phyloP scores from a whole-genome alignment of 1,140 invertebrate genomes.

The Trichoplusia ni region DNA sequence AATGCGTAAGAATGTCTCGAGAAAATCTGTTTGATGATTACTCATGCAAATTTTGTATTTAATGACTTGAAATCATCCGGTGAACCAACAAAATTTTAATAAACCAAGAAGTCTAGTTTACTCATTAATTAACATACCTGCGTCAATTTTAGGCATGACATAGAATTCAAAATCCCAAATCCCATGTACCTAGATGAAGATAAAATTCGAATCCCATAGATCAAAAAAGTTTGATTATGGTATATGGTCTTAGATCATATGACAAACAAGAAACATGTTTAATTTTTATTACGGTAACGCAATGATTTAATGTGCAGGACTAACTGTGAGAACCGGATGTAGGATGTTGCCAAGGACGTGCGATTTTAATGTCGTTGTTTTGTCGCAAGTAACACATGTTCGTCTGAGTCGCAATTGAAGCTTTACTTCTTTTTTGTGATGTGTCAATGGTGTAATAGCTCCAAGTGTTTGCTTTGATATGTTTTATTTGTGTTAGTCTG shows the following conservation, averaged over 20 bases:
- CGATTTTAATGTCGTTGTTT: slow-evolving; percentile 62
- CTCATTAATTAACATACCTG: background rate
- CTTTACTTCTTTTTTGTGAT: slow-evolving; percentile 8
- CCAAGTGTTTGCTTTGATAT: slow-evolving; percentile 4
- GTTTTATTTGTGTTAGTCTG: slow-evolving; percentile 1
- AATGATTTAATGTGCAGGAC: slow-evolving; percentile 41
- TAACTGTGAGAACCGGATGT: slow-evolving; percentile 70
- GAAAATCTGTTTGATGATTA: too few species aligned
- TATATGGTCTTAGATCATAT: too few species aligned
- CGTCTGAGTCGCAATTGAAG: slow-evolving; percentile 21
- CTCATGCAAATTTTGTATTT: too few species aligned
- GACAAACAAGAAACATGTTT: background rate
- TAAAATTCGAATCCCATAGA: too few species aligned
- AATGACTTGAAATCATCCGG: too few species aligned
- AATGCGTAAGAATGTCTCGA: too few species aligned
- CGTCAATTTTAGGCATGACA: background rate
- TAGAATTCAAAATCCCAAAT: background rate
- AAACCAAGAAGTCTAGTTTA: background rate
- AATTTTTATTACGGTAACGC: slow-evolving; percentile 20
- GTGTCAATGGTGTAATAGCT: slow-evolving; percentile 26
- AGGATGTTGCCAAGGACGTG: slow-evolving; percentile 70
- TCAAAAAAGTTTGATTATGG: background rate
- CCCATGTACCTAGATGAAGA: too few species aligned
- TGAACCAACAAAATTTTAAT: too few species aligned
- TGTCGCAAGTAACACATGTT: slow-evolving; percentile 52